A percentile compares a stretch with the other conserved stretches of the same genome.
Conservation (phyloP, 2,888 invertebrate species). For the Dynastes hyllus region DNA sequence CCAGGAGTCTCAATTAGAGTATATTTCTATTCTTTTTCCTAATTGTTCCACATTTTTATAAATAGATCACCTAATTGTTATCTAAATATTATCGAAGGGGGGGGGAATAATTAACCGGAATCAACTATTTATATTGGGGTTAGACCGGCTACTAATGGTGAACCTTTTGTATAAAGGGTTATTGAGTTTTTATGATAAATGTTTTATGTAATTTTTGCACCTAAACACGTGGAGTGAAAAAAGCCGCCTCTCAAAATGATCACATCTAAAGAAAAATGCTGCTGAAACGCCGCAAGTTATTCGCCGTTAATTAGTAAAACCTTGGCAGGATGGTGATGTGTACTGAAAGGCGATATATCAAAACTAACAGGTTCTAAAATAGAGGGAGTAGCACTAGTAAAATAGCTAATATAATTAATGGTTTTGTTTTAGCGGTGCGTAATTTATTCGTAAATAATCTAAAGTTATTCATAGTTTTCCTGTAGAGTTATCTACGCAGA, state of each 20-base stretch:
- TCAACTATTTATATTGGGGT: slow-evolving; percentile 13
- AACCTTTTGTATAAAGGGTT: slow-evolving; percentile 19
- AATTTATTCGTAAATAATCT: too few species aligned
- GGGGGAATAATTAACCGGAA: slow-evolving; percentile 1
- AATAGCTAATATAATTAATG: too few species aligned
- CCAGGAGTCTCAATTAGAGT: too few species aligned
- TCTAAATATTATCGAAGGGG: not conserved
- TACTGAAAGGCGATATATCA: not conserved
- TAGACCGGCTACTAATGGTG: slow-evolving; percentile 7
- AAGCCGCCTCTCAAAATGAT: not conserved
- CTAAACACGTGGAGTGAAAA: not conserved
- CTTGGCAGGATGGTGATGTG: not conserved
- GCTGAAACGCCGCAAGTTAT: not conserved
- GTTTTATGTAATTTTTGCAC: slow-evolving; percentile 13
- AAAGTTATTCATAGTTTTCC: too few species aligned
- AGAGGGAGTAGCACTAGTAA: too few species aligned
- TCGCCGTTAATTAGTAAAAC: slow-evolving; percentile 7
- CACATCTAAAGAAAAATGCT: not conserved
- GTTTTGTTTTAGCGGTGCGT: too few species aligned
- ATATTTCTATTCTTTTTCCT: too few species aligned
- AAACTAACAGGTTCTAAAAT: not conserved
- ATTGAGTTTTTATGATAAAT: too few species aligned
- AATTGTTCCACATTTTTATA: too few species aligned
- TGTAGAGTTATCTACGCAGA: not conserved
- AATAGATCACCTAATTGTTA: not conserved